These are phyloP conservation scores for Ceratitis capitata DNA, from an alignment of 1,140 invertebrate species.

Conservation along the genomic window DNA sequence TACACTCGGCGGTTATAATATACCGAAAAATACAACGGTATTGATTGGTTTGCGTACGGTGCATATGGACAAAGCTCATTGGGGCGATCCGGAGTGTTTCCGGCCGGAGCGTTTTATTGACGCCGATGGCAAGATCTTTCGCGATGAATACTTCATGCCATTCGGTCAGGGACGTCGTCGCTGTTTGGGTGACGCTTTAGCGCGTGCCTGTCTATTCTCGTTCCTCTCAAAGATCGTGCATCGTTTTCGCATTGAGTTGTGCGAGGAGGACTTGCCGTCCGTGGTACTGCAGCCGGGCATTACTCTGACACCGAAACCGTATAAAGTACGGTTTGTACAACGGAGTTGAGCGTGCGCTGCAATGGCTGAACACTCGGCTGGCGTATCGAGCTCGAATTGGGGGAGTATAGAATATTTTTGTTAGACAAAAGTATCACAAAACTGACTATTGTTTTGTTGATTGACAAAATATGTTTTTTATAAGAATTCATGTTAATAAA, in stretches of 20 bases:
- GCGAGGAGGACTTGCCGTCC: slow-evolving; percentile 48
- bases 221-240: slow-evolving; percentile 78
- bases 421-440: background rate
- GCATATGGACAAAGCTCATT: slow-evolving; percentile 72
- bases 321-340: slow-evolving; percentile 59
- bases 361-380: too few relatives aligned
- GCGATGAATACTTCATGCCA: slow-evolving; percentile 68
- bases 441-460: too few relatives aligned
- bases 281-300: slow-evolving; percentile 59
- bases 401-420: background rate
- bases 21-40: slow-evolving; percentile 75
- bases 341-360: slow-evolving; percentile 32
- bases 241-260: slow-evolving; percentile 64
- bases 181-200: slow-evolving; percentile 81
- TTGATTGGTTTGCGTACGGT: slow-evolving; percentile 74
- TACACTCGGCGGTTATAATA: slow-evolving; percentile 70
- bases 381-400: background rate
- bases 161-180: slow-evolving; percentile 79
- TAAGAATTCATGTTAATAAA: too few relatives aligned
- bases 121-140: slow-evolving; percentile 52
- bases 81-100: slow-evolving; percentile 75
- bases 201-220: slow-evolving; percentile 77
- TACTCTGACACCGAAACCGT: slow-evolving; percentile 61
- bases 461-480: too few relatives aligned
- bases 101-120: slow-evolving; percentile 77